These are phyloP conservation scores for Parauchenoglanis ngamensis DNA, from an alignment of 2,797 vertebrate genomes.

Conservation along the genomic window DNA sequence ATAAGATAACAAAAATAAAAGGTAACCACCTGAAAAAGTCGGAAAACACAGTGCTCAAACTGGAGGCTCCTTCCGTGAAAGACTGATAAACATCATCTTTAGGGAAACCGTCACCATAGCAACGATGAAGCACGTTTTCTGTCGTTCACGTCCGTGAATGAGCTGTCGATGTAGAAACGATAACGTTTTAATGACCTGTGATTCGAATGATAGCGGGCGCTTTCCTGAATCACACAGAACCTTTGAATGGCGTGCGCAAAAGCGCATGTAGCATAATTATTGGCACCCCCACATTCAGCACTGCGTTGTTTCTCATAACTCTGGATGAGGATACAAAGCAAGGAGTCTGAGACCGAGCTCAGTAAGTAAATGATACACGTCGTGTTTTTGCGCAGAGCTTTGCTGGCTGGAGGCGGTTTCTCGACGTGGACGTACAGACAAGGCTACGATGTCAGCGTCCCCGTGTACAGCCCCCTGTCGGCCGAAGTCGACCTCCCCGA, in stretches of 20 bases:
- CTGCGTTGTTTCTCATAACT: neutral
- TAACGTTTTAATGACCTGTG: neutral
- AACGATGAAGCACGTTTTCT: neutral
- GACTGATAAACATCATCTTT: neutral
- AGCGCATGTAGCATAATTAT: neutral
- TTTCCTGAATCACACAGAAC: neutral
- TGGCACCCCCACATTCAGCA: neutral
- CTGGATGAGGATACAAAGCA: neutral
- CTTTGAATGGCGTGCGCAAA: neutral
- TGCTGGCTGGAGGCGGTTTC: conserved; percentile 95
- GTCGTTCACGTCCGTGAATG: neutral
- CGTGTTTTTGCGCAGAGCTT: conserved; percentile 77
- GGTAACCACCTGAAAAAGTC: no score
- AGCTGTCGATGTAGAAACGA: neutral
- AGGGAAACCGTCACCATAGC: neutral
- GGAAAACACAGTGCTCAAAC: neutral
- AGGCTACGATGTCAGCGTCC: conserved; percentile 97
- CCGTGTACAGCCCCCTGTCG: conserved; percentile 92
- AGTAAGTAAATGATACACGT: neutral
- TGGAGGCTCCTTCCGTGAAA: neutral
- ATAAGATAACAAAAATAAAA: no score
- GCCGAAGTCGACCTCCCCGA: conserved; percentile 88
- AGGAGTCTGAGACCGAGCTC: neutral
- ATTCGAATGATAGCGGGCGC: neutral
- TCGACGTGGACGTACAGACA: conserved; percentile 98